Evolutionary conservation across 2,888 invertebrate species (phyloP), one percentile per base, ranked within the genome.

Genomic region (Yponomeuta cagnagella): DNA sequence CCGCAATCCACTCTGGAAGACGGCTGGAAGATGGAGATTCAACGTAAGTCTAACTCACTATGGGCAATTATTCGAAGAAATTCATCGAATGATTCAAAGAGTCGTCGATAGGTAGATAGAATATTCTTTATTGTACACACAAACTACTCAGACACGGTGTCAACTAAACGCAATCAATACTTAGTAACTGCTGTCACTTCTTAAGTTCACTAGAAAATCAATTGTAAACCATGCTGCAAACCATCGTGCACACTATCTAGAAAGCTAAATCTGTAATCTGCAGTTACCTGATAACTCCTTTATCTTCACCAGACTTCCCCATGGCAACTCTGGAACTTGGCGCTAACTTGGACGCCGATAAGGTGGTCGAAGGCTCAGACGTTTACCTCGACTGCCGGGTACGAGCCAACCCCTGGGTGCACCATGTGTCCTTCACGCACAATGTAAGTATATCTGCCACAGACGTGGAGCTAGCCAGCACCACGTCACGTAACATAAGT

Each of bases 301-400:
- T 63, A 71, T 73, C 74, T 64, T 73, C 73, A 72, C 12, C 89
- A 95, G 95, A 96, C 90, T 90, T 94, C 15, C 96, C 96, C 0
- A 94, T 96, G 75, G 95, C 96, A 37, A 95, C 93, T 52, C 84
- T 96, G 78, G 95, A 95, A 74, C 89, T 96, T 52, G 96, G 96
- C 33, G 95, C 95, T 72, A 96, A 95, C 75, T 85, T 96, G 74
- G 95, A 96, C 78, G 94, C 95, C 30, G 93, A 93, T 71, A 94
- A 95, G 78, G 96, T 97, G 76, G 94, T 95, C 74, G 96, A 96
- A 84, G 96, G 96, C 1, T 95, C 95, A 58, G 96, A 96, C 79
- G 96, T 96, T 63, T 96, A 96, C 85, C 94, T 96, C 78, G 96
- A 96, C 86, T 96, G 96, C 86, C 94, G 95, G 81, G 94, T 96